Evolutionary conservation across 1,140 invertebrate species (phyloP), one percentile per base, ranked within the genome.

Genomic region (Bombus huntii): DNA sequence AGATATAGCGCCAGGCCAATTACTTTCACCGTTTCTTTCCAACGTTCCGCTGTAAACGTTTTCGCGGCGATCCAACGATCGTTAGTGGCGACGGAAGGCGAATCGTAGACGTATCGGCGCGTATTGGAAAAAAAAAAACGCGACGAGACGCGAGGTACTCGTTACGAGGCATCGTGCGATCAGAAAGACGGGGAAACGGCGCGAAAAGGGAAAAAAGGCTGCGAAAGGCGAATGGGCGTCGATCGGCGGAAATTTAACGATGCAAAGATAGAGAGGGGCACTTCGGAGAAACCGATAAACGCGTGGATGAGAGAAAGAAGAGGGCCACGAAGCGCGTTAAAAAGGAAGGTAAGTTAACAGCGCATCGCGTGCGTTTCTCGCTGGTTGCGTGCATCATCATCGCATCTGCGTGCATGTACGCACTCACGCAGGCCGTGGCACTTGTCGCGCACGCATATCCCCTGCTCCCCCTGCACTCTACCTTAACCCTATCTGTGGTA

Each of bases 291-390:
- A 37, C 34, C 1, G 59, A n/a, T 57, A 22, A 57, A 53, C 57
- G 71, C 37, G 71, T 42, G 6, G 28, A 44, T 22, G 42, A 62
- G 53, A 71, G 15, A 68, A 13, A 57, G 73, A 62, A 74, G 47
- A 44, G 72, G 57, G 75, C 59, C 62, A 39, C 37, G 62, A 47
- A 15, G 42, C 78, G 84, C 53, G 78, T 82, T 82, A 80, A 84
- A 87, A 79, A 85, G 28, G 83, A 80, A 74, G 65, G 47, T 18
- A 18, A 79, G 80, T 89, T 84, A 74, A 59, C 39, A 59, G 85
- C 83, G 79, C 79, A 90, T 90, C 89, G 89, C 89, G 89, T 90
- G 89, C 89, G 57, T 68, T 34, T 88, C 31, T 85, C 79, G 82
- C 15, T 68, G 86, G 79, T 90, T 90, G 89, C 89, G 89, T 90